Percentiles rank a stretch among this genome's conserved stretches.
phyloP scores from a whole-genome alignment of 1,140 invertebrate genomes.

The Drosophila obscura region DNA sequence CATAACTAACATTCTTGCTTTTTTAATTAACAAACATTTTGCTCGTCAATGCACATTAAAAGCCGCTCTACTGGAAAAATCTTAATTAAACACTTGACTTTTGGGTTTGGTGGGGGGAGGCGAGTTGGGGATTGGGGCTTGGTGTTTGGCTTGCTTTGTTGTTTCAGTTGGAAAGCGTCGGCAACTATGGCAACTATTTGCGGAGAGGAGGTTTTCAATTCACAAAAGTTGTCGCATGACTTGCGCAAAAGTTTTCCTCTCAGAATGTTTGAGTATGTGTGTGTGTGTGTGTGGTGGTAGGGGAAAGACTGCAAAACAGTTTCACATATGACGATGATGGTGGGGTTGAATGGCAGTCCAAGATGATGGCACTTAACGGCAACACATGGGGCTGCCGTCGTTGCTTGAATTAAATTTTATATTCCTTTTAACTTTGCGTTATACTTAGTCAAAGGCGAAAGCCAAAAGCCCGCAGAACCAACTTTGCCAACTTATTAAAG shows the following conservation, averaged over 20 bases:
- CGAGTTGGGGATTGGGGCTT: not conserved
- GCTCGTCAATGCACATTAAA: slow-evolving; percentile 52
- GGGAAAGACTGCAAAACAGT: slow-evolving; percentile 53
- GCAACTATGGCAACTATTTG: slow-evolving; percentile 60
- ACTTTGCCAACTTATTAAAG: slow-evolving; percentile 69
- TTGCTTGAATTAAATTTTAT: slow-evolving; percentile 67
- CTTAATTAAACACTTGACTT: slow-evolving; percentile 67
- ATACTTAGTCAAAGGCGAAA: slow-evolving; percentile 50
- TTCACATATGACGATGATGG: slow-evolving; percentile 26
- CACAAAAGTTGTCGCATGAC: slow-evolving; percentile 30
- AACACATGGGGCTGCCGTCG: slow-evolving; percentile 50
- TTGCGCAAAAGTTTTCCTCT: slow-evolving; percentile 38
- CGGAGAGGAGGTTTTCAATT: slow-evolving; percentile 27
- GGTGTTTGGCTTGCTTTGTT: slow-evolving; percentile 6
- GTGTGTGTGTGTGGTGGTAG: not conserved
- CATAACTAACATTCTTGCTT: slow-evolving; percentile 14
- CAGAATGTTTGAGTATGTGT: slow-evolving; percentile 22
- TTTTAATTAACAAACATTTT: slow-evolving; percentile 51
- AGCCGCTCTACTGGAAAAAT: slow-evolving; percentile 45
- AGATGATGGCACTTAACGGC: slow-evolving; percentile 63
- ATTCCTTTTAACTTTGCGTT: slow-evolving; percentile 67
- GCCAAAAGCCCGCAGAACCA: slow-evolving; percentile 53
- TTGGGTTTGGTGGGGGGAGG: not conserved
- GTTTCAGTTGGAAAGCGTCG: slow-evolving; percentile 21
- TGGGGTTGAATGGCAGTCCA: slow-evolving; percentile 7